These are phyloP conservation scores for Crotalus tigris DNA, from an alignment of 2,113 vertebrate species.

Conservation along the genomic window DNA sequence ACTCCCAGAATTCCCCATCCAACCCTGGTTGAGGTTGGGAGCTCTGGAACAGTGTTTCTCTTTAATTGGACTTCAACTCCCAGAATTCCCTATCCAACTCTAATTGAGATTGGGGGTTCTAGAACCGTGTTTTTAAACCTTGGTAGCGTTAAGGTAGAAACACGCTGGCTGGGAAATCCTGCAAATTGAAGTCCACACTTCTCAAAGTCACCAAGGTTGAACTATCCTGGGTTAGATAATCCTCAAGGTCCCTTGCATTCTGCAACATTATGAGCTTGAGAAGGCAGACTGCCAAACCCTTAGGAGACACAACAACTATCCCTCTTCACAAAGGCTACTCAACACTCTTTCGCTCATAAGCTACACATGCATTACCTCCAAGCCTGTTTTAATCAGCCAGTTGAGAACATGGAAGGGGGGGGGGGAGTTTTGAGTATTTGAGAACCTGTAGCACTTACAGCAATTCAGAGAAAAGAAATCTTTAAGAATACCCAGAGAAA, in stretches of 20 bases:
- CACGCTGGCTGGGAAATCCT: neutral
- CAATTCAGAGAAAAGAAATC: slow-evolving; percentile 26
- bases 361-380: neutral
- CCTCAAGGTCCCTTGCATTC: neutral
- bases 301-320: neutral
- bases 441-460: neutral
- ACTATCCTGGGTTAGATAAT: neutral
- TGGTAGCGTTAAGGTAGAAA: neutral
- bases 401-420: neutral
- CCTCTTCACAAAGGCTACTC: neutral
- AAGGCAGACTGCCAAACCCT: neutral
- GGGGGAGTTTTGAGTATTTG: neutral
- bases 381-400: neutral
- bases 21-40: too few species aligned
- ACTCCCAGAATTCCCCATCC: too few species aligned
- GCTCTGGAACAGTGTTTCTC: too few species aligned
- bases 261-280: neutral
- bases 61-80: too few species aligned
- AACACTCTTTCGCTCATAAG: neutral
- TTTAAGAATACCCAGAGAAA: slow-evolving; percentile 35
- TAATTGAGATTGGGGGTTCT: too few species aligned
- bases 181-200: neutral
- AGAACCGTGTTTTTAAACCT: too few species aligned
- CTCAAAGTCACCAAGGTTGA: neutral
- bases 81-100: too few species aligned